Evolutionary conservation across 1,140 invertebrate species (phyloP).

Genomic region (Hesperophylax magnus): DNA sequence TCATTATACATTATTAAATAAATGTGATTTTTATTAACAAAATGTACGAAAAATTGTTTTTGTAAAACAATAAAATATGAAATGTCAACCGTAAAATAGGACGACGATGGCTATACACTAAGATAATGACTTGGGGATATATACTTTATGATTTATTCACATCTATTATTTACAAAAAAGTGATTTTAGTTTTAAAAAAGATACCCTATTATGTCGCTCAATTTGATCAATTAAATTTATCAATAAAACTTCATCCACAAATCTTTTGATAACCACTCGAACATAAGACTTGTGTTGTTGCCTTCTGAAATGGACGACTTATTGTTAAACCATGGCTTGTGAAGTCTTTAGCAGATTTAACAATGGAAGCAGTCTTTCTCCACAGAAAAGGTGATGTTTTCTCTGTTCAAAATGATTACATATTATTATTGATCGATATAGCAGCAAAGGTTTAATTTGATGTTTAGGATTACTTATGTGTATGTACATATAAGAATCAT

Average conservation of each 20-base stretch:
- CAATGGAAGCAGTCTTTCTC: too few species aligned
- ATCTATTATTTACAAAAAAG: constrained; percentile 27
- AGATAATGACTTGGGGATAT: constrained; percentile 22
- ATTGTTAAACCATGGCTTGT: too few species aligned
- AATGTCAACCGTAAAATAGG: constrained; percentile 18
- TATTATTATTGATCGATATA: too few species aligned
- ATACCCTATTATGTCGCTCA: background rate
- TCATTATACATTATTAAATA: background rate
- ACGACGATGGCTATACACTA: constrained; percentile 5
- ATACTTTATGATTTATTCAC: constrained; percentile 27
- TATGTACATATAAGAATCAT: too few species aligned
- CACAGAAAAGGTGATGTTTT: too few species aligned
- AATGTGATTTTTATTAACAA: constrained; percentile 21
- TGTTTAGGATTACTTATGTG: too few species aligned
- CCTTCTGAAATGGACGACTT: too few species aligned
- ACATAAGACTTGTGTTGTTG: too few species aligned
- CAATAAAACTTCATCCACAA: background rate
- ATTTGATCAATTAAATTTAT: constrained; percentile 4
- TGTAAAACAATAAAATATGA: constrained; percentile 49
- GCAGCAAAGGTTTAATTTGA: too few species aligned
- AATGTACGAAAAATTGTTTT: constrained; percentile 39
- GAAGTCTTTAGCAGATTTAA: too few species aligned
- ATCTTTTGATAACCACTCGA: too few species aligned
- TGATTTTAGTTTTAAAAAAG: constrained; percentile 1
- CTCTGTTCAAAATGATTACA: too few species aligned